phyloP scores from a whole-genome alignment of 2,797 vertebrate genomes.

The Pogonophryne albipinna region DNA sequence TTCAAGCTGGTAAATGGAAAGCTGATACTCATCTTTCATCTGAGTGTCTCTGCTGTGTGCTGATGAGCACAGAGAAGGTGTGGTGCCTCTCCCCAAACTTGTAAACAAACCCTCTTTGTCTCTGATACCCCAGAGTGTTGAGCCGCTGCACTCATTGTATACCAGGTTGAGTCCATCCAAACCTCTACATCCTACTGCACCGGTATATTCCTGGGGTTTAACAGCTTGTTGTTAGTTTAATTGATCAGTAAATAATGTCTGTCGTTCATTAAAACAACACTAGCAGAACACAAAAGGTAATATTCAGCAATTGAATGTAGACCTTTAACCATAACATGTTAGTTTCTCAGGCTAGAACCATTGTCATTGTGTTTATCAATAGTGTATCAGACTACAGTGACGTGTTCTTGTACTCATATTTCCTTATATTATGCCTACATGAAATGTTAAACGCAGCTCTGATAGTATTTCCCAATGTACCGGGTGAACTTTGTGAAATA shows the following conservation, averaged over 20 bases:
- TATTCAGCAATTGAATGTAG: not conserved
- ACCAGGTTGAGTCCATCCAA: constrained; percentile 12
- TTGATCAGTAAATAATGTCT: not conserved
- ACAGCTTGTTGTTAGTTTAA: not conserved
- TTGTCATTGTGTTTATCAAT: constrained; percentile 22
- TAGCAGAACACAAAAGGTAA: not conserved
- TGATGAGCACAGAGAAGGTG: constrained; percentile 63
- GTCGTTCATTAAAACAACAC: not conserved
- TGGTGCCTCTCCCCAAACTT: constrained; percentile 67
- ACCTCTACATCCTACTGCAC: not conserved
- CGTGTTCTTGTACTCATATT: constrained; percentile 48
- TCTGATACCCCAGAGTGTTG: constrained; percentile 38
- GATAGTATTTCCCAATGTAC: constrained; percentile 48
- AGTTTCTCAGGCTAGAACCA: not conserved
- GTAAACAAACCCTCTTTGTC: constrained; percentile 66
- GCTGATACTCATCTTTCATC: constrained; percentile 34
- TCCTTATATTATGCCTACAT: constrained; percentile 47
- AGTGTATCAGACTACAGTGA: constrained; percentile 38
- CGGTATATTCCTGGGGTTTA: not conserved
- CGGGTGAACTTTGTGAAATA: constrained; percentile 27
- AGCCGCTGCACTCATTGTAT: constrained; percentile 36
- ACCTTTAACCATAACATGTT: not conserved
- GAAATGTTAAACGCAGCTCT: constrained; percentile 50
- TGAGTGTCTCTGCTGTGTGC: constrained; percentile 42
- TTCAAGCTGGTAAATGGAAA: constrained; percentile 18